Evolutionary conservation across 1,140 invertebrate genomes (phyloP), one percentile per base, ranked within the genome.

Genomic region (Charaxes varanes): DNA sequence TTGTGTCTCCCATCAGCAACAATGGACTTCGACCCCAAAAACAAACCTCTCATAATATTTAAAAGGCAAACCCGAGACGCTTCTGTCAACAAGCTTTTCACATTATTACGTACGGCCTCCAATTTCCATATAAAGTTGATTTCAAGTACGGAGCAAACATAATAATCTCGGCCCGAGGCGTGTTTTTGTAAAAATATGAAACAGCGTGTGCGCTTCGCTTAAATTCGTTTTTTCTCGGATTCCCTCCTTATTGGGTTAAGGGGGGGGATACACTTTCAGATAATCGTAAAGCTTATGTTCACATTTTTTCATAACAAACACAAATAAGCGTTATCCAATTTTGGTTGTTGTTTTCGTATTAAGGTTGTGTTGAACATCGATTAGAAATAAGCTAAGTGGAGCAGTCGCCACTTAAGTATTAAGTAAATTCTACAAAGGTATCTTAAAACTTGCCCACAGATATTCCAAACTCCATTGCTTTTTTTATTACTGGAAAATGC

Each of bases 161-260:
- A 56, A 56, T 52, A 59, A 55, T 41, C 46, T 43, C 32, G 13
- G 33, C 28, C 42, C 32, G 53, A 37, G 40, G 41, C 46, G 37
- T 40, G 41, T 46, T 41, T n/a, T 44, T 49, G 51, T 56, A 49
- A 53, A 60, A 61, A 61, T 61, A 61, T 50, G 49, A 38, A 56
- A 46, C 53, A 56, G n/a, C n/a, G n/a, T n/a, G n/a, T n/a, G n/a
- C n/a, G n/a, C n/a, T n/a, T n/a, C n/a, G n/a, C n/a, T n/a, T n/a
- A n/a, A n/a, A n/a, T 46, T 46, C 31, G 44, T 44, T 34, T 45
- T 50, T 41, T 38, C 41, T 44, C 47, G 33, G 46, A 42, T 43
- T 44, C 31, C 36, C 31, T 19, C 36, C 26, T 57, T 58, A 58
- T 58, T 53, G 31, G 11, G 43, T 58, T 58, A 53, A 13, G 30